These are phyloP conservation scores for Gallinago media DNA, from an alignment of 2,113 vertebrate species.

Conservation along the genomic window DNA sequence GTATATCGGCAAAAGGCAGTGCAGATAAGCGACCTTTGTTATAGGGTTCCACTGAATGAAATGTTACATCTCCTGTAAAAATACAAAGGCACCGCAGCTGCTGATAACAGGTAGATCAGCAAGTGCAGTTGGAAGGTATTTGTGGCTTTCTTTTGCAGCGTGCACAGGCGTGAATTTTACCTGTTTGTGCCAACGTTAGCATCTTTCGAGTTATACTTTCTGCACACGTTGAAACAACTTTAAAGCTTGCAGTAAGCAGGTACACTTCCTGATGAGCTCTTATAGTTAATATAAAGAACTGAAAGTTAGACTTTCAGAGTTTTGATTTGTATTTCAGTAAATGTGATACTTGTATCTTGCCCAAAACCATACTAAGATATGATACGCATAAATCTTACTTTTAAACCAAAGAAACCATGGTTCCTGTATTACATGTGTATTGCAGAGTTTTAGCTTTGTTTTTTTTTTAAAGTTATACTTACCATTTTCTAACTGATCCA, in stretches of 20 bases:
- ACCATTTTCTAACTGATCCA: slow-evolving; percentile 90
- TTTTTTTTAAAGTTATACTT: background rate
- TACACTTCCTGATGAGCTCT: background rate
- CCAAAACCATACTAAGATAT: background rate
- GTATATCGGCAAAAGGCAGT: slow-evolving; percentile 92
- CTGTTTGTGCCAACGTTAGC: background rate
- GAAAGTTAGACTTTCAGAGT: background rate
- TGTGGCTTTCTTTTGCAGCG: background rate
- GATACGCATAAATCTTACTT: background rate
- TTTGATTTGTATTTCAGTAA: background rate
- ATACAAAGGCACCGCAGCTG: background rate
- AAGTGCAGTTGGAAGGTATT: background rate
- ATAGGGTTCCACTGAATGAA: slow-evolving; percentile 95
- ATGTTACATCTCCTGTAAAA: slow-evolving; percentile 86
- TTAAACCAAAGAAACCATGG: background rate
- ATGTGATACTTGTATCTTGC: background rate
- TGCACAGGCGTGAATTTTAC: background rate
- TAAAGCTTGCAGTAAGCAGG: background rate
- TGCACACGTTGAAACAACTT: background rate
- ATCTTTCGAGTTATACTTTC: background rate
- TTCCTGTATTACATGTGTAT: background rate
- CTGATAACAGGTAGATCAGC: background rate
- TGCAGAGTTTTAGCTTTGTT: background rate
- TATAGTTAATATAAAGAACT: background rate
- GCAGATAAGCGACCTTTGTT: slow-evolving; percentile 92